Evolutionary conservation across 2,888 invertebrate genomes (phyloP), one percentile per base, ranked within the genome.

Genomic region (Stenchaetothrips biformis): DNA sequence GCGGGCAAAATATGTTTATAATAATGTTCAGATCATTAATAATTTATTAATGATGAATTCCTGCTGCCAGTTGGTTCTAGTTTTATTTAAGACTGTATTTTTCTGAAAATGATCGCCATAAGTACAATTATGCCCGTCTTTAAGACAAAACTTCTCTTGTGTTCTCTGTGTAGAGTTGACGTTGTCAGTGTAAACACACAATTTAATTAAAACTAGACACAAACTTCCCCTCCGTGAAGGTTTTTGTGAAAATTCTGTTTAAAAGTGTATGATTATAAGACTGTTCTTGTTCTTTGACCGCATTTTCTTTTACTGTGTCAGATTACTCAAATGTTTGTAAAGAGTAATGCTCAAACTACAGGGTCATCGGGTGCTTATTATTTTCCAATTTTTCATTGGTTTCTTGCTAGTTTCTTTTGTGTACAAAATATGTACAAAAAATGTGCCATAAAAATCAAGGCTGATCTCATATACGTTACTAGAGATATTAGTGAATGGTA

Each of bases 381-480:
- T 74, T 25, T 21, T 37, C 37, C 37, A 37, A 37, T 37, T 37
- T 4, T 37, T 37, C 37, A 4, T 37, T 37, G 37, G 37, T 37
- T 37, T 37, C 37, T 74, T 74, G 21, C 25, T 74, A 53, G 53
- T 37, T 25, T 7, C 4, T 59, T 59, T 11, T 74, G 67, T 74
- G 67, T 74, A 74, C 67, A 7, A 74, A 74, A 21, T 25, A 11
- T 37, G 37, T 37, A 37, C 37, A 37, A 37, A 37, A 37, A 37
- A 18, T 67, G 67, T 74, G 67, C 67, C 67, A 74, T 74, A 74
- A 74, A 25, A 25, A 74, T 74, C 21, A 74, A 74, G 67, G 67
- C 67, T 74, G 67, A 74, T 74, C 67, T 74, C 67, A 74, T 74
- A 25, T 74, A 11, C 67, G 59, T 16, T 59, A 13, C 18, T 59